Percentiles rank a stretch among this genome's conserved stretches.
phyloP scores from a whole-genome alignment of 2,113 vertebrate species.

The Stictonetta naevosa region DNA sequence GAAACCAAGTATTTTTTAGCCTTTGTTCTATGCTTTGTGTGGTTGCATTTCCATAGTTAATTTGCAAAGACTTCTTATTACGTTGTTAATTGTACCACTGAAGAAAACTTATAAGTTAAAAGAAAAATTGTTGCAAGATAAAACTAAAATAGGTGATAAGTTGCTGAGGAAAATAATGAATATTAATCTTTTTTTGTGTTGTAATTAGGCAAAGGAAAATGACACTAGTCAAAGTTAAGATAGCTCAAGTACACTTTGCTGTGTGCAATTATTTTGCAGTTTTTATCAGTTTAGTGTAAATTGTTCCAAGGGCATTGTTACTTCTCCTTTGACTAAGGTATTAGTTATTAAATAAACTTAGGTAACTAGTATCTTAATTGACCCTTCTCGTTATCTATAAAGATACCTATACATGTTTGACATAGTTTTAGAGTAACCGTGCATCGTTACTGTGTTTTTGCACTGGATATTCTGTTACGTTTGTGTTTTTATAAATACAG shows the following conservation, averaged over 20 bases:
- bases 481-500: neutral
- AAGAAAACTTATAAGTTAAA: conserved; percentile 20
- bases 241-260: neutral
- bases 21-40: neutral
- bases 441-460: neutral
- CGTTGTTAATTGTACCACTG: conserved; percentile 27
- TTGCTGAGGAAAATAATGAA: conserved; percentile 18
- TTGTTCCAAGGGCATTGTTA: neutral
- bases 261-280: neutral
- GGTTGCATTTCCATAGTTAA: conserved; percentile 24
- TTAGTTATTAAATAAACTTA: neutral
- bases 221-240: neutral
- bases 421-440: neutral
- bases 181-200: conserved; percentile 1
- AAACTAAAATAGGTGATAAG: neutral
- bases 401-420: neutral
- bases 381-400: neutral
- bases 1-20: neutral
- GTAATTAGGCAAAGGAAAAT: conserved; percentile 20
- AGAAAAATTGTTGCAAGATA: conserved; percentile 22
- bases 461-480: neutral
- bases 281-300: neutral
- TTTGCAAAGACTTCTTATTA: neutral
- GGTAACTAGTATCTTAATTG: neutral
- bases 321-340: neutral